phyloP scores from a whole-genome alignment of 1,140 invertebrate genomes.

The Diprion similis region DNA sequence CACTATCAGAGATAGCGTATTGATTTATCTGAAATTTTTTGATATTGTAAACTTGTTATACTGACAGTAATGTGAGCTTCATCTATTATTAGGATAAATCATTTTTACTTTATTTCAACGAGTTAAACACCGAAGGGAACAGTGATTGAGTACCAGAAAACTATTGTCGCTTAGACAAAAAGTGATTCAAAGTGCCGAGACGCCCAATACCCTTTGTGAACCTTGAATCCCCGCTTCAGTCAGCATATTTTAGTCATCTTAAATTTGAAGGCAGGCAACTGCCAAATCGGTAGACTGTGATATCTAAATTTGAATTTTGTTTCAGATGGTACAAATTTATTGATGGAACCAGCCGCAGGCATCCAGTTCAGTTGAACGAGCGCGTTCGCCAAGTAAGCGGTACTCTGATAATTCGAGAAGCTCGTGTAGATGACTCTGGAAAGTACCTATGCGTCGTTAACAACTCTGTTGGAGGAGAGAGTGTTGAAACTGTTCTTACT shows the following conservation, averaged over 20 bases:
- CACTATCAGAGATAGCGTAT: too few relatives aligned
- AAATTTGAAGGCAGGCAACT: slow-evolving; percentile 5
- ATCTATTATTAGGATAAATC: neutral
- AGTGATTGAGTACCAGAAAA: neutral
- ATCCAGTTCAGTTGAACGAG: slow-evolving; percentile 84
- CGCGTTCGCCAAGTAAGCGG: slow-evolving; percentile 93
- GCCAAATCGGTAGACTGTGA: slow-evolving; percentile 8
- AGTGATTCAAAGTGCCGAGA: slow-evolving; percentile 25
- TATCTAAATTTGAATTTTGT: slow-evolving; percentile 48
- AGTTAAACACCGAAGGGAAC: neutral
- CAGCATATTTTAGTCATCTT: neutral
- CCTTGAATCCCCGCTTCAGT: slow-evolving; percentile 18
- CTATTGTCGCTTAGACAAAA: neutral
- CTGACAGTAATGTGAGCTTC: neutral
- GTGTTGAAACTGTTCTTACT: slow-evolving; percentile 89
- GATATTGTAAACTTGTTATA: neutral
- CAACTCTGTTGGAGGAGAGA: slow-evolving; percentile 92
- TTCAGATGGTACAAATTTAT: slow-evolving; percentile 94
- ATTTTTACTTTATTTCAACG: neutral
- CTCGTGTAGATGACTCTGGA: slow-evolving; percentile 89
- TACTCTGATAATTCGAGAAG: slow-evolving; percentile 89
- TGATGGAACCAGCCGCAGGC: slow-evolving; percentile 82
- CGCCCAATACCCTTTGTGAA: slow-evolving; percentile 39
- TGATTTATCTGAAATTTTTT: neutral
- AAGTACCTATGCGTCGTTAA: slow-evolving; percentile 94